A percentile compares a stretch with the other conserved stretches of the same genome.
phyloP scores from a whole-genome alignment of 2,797 vertebrate species.

The Lepidocolaptes lacrymiger region DNA sequence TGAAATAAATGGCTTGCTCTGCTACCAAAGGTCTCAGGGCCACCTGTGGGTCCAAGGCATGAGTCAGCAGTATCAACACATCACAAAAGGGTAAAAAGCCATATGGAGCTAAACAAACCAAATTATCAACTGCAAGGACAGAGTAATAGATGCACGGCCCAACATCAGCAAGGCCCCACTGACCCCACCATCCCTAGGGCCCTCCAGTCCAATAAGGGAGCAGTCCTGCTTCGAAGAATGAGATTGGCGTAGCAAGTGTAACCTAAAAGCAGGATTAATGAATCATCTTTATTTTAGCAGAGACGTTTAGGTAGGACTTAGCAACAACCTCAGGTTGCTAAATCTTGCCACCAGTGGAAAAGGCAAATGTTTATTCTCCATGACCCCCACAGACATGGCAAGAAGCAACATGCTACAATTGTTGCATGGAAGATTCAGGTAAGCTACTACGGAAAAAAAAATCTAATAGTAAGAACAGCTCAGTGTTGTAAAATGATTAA shows the following conservation, averaged over 20 bases:
- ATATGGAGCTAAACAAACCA: neutral
- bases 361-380: neutral
- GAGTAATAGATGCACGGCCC: neutral
- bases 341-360: neutral
- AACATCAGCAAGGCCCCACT: neutral
- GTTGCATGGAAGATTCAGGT: neutral
- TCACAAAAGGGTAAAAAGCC: neutral
- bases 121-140: neutral
- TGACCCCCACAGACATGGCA: accelerated
- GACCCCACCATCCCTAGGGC: neutral
- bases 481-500: neutral
- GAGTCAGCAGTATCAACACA: neutral
- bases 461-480: neutral
- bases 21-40: neutral
- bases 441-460: neutral
- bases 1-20: neutral
- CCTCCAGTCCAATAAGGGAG: neutral
- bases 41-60: neutral
- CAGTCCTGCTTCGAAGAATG: neutral
- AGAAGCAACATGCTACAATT: neutral
- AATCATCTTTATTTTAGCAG: neutral
- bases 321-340: neutral
- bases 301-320: neutral
- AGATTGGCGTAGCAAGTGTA: neutral
- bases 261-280: neutral